Evolutionary conservation across 23 tunicate species (phyloP), one percentile per base, ranked within the genome.

Genomic region (Halocynthia aurantium): DNA sequence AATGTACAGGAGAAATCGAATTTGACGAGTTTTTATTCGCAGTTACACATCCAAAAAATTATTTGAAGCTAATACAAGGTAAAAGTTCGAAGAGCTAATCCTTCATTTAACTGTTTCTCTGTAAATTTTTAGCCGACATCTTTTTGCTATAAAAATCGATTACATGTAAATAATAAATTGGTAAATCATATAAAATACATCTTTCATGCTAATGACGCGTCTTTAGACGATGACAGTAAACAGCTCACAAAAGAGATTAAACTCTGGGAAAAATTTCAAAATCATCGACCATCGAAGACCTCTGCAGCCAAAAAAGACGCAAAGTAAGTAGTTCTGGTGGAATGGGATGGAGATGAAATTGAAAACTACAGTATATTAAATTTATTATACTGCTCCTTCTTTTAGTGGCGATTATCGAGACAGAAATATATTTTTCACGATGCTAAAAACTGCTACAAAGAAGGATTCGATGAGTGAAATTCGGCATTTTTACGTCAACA

Each of bases 21-120:
- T 89, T 89, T 57, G 96, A 84, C 22, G 96, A 89, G 70, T 89
- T 89, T 57, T 52, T 89, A 8, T 84, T 79, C 68, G 87, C 87
- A 9, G 52, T 89, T 78, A 83, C 87, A 0, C 81, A 84, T 61
- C 96, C 96, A 8, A 80, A 85, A 63, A 81, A 86, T 60, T 81
- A 75, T 54, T 53, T 86, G 1, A 81, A 81, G 52, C 74, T 86
- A 11, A 81, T 86, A 31, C 72, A 74, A 20, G 92, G 92, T 76
- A 52, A 71, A 80, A 22, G 60, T 58, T 58, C 4, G 15, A 13
- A n/a, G 17, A 58, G 15, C 63, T 13, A 58, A 58, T 15, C 15
- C 15, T 13, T 58, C 15, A 13, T 13, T 1, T 58, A n/a, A 13
- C 63, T 15, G n/a, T 58, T n/a, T 1, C 15, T 13, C 4, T 58